phyloP scores from a whole-genome alignment of 2,888 invertebrate species.

The Agrenia bidenticulata region DNA sequence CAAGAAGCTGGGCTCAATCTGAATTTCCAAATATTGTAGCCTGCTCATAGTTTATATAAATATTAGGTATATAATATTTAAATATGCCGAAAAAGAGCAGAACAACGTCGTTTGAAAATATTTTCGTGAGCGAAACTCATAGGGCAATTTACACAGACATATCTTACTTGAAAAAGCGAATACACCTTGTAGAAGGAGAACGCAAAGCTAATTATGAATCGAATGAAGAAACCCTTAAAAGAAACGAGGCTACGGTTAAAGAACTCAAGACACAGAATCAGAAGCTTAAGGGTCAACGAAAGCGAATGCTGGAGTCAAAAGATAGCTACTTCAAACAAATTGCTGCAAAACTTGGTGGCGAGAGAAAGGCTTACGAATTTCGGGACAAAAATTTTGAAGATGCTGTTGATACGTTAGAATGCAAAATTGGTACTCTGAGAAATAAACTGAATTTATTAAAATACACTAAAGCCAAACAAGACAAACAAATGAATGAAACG shows the following conservation, averaged over 20 bases:
- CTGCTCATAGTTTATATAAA: too few species aligned
- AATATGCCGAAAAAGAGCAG: slow-evolving; percentile 44
- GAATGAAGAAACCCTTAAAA: slow-evolving; percentile 46
- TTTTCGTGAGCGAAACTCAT: slow-evolving; percentile 48
- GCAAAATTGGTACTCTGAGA: slow-evolving; percentile 45
- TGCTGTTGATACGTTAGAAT: slow-evolving; percentile 47
- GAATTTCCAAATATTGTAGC: too few species aligned
- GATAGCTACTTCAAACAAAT: slow-evolving; percentile 45
- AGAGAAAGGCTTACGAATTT: slow-evolving; percentile 46
- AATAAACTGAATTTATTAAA: slow-evolving; percentile 46
- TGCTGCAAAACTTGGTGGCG: slow-evolving; percentile 34
- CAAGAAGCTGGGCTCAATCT: too few species aligned
- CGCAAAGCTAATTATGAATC: slow-evolving; percentile 49
- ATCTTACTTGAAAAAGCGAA: slow-evolving; percentile 48
- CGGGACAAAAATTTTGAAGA: slow-evolving; percentile 43
- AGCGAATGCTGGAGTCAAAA: slow-evolving; percentile 24
- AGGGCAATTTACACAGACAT: slow-evolving; percentile 48
- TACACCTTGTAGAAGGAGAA: slow-evolving; percentile 51
- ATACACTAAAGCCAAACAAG: slow-evolving; percentile 38
- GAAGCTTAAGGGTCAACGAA: slow-evolving; percentile 33
- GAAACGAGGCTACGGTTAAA: slow-evolving; percentile 42
- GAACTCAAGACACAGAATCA: slow-evolving; percentile 34
- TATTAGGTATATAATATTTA: too few species aligned
- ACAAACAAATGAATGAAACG: slow-evolving; percentile 26
- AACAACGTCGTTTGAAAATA: slow-evolving; percentile 43